phyloP scores from a whole-genome alignment of 2,797 vertebrate genomes.

The Coregonus ussuriensis region DNA sequence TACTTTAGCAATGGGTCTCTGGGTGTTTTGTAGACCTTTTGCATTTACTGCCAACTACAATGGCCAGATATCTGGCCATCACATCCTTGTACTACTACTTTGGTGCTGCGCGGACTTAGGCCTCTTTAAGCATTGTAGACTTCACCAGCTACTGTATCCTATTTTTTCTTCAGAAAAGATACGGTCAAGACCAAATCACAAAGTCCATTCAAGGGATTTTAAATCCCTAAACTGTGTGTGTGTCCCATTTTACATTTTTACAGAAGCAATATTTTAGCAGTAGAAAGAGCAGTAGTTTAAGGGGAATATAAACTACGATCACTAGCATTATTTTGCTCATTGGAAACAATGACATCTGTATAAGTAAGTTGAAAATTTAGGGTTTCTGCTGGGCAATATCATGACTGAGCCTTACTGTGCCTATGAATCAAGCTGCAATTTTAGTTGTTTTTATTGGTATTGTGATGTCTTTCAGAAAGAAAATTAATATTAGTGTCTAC shows the following conservation, averaged over 20 bases:
- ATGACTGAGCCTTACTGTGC: constrained; percentile 37
- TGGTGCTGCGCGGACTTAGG: neutral
- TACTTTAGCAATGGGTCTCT: neutral
- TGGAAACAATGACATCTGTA: neutral
- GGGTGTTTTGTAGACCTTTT: constrained; percentile 6
- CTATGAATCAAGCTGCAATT: constrained; percentile 27
- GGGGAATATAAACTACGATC: neutral
- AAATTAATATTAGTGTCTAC: constrained; percentile 14
- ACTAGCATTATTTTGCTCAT: constrained; percentile 13
- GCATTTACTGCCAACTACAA: constrained; percentile 10
- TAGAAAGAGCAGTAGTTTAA: constrained; percentile 21
- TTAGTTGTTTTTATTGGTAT: constrained; percentile 20
- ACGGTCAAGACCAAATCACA: constrained; percentile 18
- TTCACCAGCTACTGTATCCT: neutral
- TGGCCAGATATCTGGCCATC: neutral
- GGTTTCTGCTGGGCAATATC: constrained; percentile 37
- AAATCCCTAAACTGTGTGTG: neutral
- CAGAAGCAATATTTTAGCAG: constrained; percentile 47
- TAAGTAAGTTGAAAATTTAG: neutral
- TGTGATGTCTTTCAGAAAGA: constrained; percentile 29
- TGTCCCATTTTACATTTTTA: constrained; percentile 24
- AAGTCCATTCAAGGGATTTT: constrained; percentile 24
- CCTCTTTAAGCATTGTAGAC: neutral
- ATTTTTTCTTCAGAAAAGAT: constrained; percentile 30
- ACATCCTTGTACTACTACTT: neutral